Base-by-base conservation (phyloP, 2,113 vertebrate species). In the Podocnemis expansa region DNA sequence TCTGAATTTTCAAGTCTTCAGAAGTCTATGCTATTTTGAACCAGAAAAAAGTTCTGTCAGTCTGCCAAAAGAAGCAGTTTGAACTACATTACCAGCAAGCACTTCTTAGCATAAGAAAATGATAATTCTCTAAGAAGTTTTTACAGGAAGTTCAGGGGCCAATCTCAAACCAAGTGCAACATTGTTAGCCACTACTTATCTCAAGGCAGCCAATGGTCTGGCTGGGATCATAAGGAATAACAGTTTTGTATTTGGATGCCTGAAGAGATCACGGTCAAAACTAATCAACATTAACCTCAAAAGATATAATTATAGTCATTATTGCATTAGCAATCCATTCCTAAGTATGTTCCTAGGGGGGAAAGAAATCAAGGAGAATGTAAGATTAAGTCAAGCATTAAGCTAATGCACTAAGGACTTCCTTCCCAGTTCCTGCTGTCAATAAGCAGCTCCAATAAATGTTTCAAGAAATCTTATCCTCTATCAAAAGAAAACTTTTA, bases 291-390 rank as follows among this genome's bases (percentile, higher is more conserved):
- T 70, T 31, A 60, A 60, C 67, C n/a, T 70, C 5, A 38, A 41
- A 70, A 19, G 67, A 70, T 70, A 70, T 70, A 70, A 38, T 70
- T n/a, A 38, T 38, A 41, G 38, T 41, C n/a, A 41, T 38, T 38
- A 41, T 8, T 41, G 67, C 41, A 70, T 70, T 70, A 38, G n/a
- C n/a, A 70, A 10, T 8, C 67, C 4, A 38, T n/a, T 21, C n/a
- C 17, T n/a, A 70, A 21, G 21, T 41, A 70, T 70, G 9, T 17
- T 70, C 67, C 19, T 70, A 4, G n/a, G 45, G 88, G 63, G 25
- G 19, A 58, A 27, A 25, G 11, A 43, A 47, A 49, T 21, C 41
- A 24, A 1, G 6, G 13, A 11, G 1, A 3, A 0, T 13, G 7
- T n/a, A 80, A 11, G 10, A 54, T n/a, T 55, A 85, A 87, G 25